Base-by-base conservation (phyloP, 1,140 invertebrate genomes). In the Drosophila insularis region DNA sequence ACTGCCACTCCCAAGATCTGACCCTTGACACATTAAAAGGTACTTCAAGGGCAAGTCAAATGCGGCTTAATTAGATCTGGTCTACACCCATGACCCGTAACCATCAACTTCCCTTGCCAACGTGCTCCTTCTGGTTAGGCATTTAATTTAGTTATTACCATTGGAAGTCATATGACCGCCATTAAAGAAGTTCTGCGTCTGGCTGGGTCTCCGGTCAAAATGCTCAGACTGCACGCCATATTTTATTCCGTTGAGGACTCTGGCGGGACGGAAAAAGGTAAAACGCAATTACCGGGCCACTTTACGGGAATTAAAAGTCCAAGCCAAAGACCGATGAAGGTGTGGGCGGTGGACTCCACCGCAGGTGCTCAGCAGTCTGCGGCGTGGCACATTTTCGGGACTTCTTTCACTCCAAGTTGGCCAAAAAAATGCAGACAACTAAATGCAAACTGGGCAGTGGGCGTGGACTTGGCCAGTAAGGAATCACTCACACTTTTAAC, bases 231-330 rank as follows among this genome's bases (percentile, higher is more conserved):
- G 76, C 82, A 87, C 84, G 82, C 80, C 40, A 85, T 87, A 53
- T 46, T 39, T 65, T 80, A 58, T 63, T 27, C 40, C 50, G 50
- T 56, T 80, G 8, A 63, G 27, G 46, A 67, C 63, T 27, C 17
- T 17, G 11, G 17, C 35, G 11, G 4, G 37, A 10, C 19, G 21
- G 32, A 2, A 65, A 40, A 68, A 89, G 72, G 72, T 89, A 71
- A 82, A 89, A 87, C 76, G 72, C 80, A 89, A 87, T 89, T 86
- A 82, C 64, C 66, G 63, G 71, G 63, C 37, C 71, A 55, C 77
- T 78, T 85, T 74, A 78, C 55, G 56, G 39, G 66, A 81, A 78
- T 86, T 86, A 82, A 81, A 70, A 68, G 62, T 46, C 39, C 23
- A 19, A 62, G 14, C 19, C 19, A 19, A 21, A 50, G n/a, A 10